Conservation (phyloP, 2,113 vertebrate genomes). For the Heloderma charlesbogerti region DNA sequence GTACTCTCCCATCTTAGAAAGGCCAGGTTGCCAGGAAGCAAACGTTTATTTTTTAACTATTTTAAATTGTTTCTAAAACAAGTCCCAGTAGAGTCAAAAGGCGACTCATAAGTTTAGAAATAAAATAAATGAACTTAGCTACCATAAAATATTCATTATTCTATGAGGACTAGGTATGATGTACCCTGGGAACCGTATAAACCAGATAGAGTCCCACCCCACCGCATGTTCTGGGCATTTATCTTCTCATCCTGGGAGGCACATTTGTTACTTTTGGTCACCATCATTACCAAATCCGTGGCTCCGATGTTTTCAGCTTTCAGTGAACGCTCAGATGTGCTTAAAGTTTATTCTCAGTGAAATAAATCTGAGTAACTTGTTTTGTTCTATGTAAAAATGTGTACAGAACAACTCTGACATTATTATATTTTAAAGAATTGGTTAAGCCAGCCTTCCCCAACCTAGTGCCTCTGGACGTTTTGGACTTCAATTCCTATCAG, state of each 20-base stretch:
- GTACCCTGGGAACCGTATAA: no score
- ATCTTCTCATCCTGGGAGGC: background rate
- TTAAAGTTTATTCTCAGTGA: background rate
- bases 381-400: background rate
- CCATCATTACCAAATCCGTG: background rate
- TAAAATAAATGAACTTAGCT: no score
- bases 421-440: background rate
- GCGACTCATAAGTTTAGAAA: no score
- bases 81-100: no score
- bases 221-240: no score
- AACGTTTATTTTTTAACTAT: no score
- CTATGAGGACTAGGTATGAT: no score
- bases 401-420: background rate
- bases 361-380: background rate
- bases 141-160: no score
- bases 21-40: background rate
- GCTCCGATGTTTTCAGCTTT: background rate
- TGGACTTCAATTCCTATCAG: no score
- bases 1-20: background rate
- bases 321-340: background rate
- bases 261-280: background rate
- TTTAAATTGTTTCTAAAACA: background rate
- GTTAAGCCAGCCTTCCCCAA: background rate
- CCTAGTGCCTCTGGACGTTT: no score
- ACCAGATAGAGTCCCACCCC: no score